Evolutionary conservation across 2,888 invertebrate genomes (phyloP).

Genomic region (Bombylius major): DNA sequence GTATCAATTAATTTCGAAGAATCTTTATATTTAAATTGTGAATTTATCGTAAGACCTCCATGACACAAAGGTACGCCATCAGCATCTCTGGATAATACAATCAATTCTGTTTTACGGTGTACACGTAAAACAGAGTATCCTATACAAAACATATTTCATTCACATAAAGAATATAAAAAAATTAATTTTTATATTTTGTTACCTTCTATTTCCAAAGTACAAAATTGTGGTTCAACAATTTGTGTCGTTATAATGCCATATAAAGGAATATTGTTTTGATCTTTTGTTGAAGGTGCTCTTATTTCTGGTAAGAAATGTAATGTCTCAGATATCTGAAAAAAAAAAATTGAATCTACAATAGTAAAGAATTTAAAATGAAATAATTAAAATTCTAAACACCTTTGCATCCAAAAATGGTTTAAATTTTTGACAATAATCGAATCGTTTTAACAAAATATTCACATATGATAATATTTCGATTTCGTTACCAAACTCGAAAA

Average conservation of each 20-base stretch:
- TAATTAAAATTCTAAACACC: conserved; percentile 14
- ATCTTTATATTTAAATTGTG: conserved; percentile 43
- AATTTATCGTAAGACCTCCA: conserved; percentile 50
- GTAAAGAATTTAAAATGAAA: too few species aligned
- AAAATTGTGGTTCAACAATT: conserved; percentile 47
- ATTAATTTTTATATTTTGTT: conserved; percentile 30
- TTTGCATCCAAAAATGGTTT: conserved; percentile 37
- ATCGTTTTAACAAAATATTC: conserved; percentile 48
- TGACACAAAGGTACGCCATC: conserved; percentile 51
- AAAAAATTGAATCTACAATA: background rate
- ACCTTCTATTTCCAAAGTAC: conserved; percentile 41
- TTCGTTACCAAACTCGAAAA: conserved; percentile 51
- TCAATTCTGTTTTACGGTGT: conserved; percentile 46
- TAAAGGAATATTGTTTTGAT: conserved; percentile 37
- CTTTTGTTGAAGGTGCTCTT: conserved; percentile 34
- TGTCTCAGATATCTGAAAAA: conserved; percentile 35
- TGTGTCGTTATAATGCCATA: conserved; percentile 50
- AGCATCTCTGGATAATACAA: conserved; percentile 48
- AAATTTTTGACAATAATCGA: conserved; percentile 48
- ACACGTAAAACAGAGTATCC: conserved; percentile 41
- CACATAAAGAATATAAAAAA: conserved; percentile 28
- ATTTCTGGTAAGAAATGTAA: conserved; percentile 45
- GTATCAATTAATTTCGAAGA: conserved; percentile 39
- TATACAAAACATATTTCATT: conserved; percentile 6
- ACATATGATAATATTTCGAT: conserved; percentile 59